Conservation (phyloP, 1,140 invertebrate species). For the Sipha flava region DNA sequence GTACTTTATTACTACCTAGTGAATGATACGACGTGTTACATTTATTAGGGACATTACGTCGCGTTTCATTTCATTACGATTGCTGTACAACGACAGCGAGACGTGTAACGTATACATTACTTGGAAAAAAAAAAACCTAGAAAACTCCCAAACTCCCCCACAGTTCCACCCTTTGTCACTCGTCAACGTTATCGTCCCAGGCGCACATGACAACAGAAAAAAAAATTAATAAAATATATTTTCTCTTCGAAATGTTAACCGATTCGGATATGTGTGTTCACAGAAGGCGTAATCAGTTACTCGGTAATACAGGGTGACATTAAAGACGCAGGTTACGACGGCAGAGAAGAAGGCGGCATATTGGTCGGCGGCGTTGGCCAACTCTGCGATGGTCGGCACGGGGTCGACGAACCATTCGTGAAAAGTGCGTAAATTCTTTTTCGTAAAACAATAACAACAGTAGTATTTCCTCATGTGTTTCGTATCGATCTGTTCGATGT, state of each 20-base stretch:
- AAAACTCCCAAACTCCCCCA: no score
- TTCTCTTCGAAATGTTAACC: background rate
- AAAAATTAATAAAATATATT: background rate
- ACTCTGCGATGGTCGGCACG: constrained; percentile 76
- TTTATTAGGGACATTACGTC: no score
- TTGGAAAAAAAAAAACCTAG: no score
- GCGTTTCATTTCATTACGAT: no score
- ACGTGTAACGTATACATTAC: no score
- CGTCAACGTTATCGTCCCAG: no score
- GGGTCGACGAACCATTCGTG: constrained; percentile 64
- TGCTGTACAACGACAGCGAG: no score
- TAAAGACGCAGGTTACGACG: constrained; percentile 56
- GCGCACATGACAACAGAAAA: no score
- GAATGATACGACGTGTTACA: no score
- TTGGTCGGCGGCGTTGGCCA: constrained; percentile 78
- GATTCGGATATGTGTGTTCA: background rate
- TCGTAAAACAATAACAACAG: constrained; percentile 51
- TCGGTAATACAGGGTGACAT: constrained; percentile 55
- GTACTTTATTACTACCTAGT: no score
- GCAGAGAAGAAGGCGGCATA: constrained; percentile 45
- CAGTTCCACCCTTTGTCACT: no score
- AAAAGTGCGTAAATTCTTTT: constrained; percentile 50
- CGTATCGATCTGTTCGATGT: no score
- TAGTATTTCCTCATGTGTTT: constrained; percentile 49
- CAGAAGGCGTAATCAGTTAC: constrained; percentile 54